Evolutionary conservation across 2,888 invertebrate genomes (phyloP).

Genomic region (Cristatella mucedo): DNA sequence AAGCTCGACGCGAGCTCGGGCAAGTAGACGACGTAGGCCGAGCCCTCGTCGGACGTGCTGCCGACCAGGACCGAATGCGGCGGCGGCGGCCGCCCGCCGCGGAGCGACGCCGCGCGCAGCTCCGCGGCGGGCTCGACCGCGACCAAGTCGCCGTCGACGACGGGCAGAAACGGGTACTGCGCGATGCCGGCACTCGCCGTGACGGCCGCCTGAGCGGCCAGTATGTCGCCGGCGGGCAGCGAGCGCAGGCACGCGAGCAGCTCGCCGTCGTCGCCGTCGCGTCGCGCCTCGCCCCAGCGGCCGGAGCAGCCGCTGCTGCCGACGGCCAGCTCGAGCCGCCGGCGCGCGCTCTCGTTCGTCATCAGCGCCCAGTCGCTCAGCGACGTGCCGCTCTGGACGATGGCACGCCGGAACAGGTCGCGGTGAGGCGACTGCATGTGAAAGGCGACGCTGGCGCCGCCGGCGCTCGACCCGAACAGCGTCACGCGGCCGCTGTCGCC

Average conservation of each 20-base stretch:
- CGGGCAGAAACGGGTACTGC: constrained; percentile 75
- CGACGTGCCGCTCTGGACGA: constrained; percentile 76
- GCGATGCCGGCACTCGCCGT: constrained; percentile 52
- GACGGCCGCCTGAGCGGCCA: too few relatives aligned
- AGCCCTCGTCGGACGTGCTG: constrained; percentile 79
- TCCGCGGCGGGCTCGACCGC: too few relatives aligned
- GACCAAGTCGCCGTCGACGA: constrained; percentile 79
- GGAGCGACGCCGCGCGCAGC: constrained; percentile 48
- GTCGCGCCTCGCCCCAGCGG: too few relatives aligned
- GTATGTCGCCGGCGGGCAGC: too few relatives aligned
- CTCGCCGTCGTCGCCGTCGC: constrained; percentile 13
- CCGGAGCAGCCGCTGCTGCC: too few relatives aligned
- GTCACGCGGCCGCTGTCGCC: constrained; percentile 76
- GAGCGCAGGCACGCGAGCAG: constrained; percentile 15
- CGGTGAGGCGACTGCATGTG: constrained; percentile 64
- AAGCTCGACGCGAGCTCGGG: too few relatives aligned
- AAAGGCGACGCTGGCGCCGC: constrained; percentile 67
- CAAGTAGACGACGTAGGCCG: constrained; percentile 85
- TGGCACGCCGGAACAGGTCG: constrained; percentile 57
- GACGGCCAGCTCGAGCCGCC: constrained; percentile 87
- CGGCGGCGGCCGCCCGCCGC: constrained; percentile 70
- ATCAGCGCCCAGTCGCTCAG: constrained; percentile 85
- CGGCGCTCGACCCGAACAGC: constrained; percentile 83
- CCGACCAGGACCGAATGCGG: constrained; percentile 79
- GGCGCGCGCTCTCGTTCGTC: constrained; percentile 60